Conservation (phyloP, 1,140 invertebrate genomes). For the Papilio xuthus region DNA sequence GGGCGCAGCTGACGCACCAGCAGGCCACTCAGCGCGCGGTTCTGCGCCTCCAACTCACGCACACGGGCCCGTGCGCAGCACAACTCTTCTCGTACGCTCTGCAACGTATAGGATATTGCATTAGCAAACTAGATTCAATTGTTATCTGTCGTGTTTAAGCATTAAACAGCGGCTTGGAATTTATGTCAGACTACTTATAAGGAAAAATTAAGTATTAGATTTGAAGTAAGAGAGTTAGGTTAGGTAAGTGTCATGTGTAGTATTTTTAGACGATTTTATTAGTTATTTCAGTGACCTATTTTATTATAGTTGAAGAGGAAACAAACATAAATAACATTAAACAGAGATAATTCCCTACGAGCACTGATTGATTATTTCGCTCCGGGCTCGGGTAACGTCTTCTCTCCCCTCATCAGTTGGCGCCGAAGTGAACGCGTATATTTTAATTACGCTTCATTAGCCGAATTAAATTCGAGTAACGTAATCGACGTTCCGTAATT, state of each 20-base stretch:
- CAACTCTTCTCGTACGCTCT: conserved; percentile 87
- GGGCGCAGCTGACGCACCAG: conserved; percentile 85
- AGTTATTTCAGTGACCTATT: background rate
- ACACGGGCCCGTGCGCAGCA: conserved; percentile 84
- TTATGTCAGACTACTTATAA: background rate
- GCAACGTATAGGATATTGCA: conserved; percentile 38
- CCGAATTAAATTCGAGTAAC: conserved; percentile 79
- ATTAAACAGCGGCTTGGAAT: background rate
- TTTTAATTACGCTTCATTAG: conserved; percentile 81
- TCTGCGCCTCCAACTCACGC: conserved; percentile 86
- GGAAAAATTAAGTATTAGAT: background rate
- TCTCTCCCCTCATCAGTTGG: conserved; percentile 50
- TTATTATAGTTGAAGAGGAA: background rate
- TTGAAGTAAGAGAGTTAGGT: background rate
- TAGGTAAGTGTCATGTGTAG: background rate
- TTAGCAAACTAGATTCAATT: background rate
- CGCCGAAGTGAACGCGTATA: conserved; percentile 74
- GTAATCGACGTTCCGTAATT: conserved; percentile 78
- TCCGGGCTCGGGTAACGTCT: conserved; percentile 23
- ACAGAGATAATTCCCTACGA: conserved; percentile 10
- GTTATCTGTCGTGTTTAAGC: conserved; percentile 9
- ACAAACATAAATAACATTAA: conserved; percentile 18
- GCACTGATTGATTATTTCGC: conserved; percentile 32
- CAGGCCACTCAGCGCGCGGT: conserved; percentile 84
- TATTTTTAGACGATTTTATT: background rate